Evolutionary conservation across 2,888 invertebrate genomes (phyloP).

Genomic region (Eupithecia inturbata): DNA sequence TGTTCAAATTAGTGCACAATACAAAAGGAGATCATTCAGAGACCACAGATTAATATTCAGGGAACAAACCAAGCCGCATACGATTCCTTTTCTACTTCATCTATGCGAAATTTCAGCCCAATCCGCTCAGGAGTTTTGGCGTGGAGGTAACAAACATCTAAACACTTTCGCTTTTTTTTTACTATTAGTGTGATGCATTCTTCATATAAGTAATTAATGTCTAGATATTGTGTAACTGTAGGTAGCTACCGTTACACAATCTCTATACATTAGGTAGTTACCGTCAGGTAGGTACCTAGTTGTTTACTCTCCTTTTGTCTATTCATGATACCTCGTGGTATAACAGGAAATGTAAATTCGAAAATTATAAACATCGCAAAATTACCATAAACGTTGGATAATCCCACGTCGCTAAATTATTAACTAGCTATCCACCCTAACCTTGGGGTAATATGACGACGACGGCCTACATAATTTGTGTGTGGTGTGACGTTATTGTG

Average conservation of each 20-base stretch:
- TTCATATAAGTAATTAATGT: too few relatives aligned
- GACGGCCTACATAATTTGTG: neutral
- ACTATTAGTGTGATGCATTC: neutral
- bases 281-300: neutral
- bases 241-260: neutral
- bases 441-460: neutral
- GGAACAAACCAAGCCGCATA: too few relatives aligned
- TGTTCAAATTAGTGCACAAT: too few relatives aligned
- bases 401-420: neutral
- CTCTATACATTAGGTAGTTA: neutral
- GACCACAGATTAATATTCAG: too few relatives aligned
- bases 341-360: neutral
- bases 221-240: too few relatives aligned
- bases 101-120: neutral
- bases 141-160: neutral
- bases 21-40: too few relatives aligned
- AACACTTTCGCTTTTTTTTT: neutral
- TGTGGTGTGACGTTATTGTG: neutral
- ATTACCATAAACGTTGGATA: constrained; percentile 11
- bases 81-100: too few relatives aligned
- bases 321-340: neutral
- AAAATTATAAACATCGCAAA: neutral
- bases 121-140: neutral
- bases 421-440: neutral
- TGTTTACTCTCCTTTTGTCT: neutral